A percentile compares a stretch with the other conserved stretches of the same genome.
Conservation (phyloP, 2,113 vertebrate genomes). For the Colius striatus region DNA sequence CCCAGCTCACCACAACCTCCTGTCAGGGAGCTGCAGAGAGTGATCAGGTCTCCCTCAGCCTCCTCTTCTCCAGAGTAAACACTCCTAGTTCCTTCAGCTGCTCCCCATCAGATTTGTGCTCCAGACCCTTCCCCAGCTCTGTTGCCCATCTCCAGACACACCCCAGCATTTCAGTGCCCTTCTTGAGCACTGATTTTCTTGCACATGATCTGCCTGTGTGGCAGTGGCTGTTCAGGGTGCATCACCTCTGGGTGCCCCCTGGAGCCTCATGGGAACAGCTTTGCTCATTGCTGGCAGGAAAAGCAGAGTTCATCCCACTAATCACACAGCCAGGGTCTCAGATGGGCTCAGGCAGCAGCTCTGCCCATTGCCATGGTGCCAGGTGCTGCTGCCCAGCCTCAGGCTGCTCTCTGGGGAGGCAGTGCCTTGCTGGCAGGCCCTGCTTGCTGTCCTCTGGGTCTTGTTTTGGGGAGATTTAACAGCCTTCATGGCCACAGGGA, state of each 20-base stretch:
- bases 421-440: accelerated
- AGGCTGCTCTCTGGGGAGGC: not conserved
- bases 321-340: accelerated
- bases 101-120: no score
- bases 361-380: not conserved
- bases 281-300: accelerated
- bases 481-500: accelerated
- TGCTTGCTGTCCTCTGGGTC: not conserved
- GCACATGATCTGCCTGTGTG: accelerated
- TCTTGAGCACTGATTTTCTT: no score
- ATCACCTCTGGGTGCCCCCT: accelerated
- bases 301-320: not conserved
- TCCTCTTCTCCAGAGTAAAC: no score
- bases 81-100: no score
- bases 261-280: not conserved
- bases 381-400: not conserved
- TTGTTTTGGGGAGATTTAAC: not conserved
- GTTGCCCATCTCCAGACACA: no score
- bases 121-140: no score
- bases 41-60: no score
- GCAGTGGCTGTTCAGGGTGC: accelerated
- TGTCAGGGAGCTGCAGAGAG: no score
- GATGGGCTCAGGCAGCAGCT: accelerated
- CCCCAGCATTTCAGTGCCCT: no score
- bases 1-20: no score